Percentiles rank a stretch among this genome's conserved stretches.
These are phyloP conservation scores for Tiliacea citrago DNA, from an alignment of 2,888 invertebrate genomes.

Conservation along the genomic window DNA sequence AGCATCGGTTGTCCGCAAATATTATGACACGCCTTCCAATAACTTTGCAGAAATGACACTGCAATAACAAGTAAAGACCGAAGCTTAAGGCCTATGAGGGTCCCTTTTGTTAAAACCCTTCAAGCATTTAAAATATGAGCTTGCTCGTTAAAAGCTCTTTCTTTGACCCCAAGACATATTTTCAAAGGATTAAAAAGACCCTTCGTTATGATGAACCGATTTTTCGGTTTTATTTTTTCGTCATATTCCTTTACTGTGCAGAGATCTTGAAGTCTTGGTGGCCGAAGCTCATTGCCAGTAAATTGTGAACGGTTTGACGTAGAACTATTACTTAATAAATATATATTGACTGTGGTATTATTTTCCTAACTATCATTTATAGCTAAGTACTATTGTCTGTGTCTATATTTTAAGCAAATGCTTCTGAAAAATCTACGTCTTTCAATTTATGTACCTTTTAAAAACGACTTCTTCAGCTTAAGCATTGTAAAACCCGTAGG, in stretches of 20 bases:
- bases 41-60: constrained; percentile 45
- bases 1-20: constrained; percentile 45
- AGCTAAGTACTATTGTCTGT: too few relatives aligned
- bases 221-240: background rate
- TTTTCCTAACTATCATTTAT: too few relatives aligned
- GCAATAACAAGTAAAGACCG: constrained; percentile 18
- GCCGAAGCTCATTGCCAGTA: fast-evolving
- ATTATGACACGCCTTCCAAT: constrained; percentile 45
- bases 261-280: background rate
- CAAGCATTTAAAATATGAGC: constrained; percentile 31
- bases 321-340: background rate
- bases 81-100: background rate
- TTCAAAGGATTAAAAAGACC: constrained; percentile 36
- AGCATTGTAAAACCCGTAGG: background rate
- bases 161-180: constrained; percentile 21
- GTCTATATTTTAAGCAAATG: background rate
- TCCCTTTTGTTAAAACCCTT: constrained; percentile 29
- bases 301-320: background rate
- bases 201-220: background rate
- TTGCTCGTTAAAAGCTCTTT: constrained; percentile 28
- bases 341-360: too few relatives aligned
- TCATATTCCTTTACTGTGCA: background rate
- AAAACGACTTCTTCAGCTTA: background rate
- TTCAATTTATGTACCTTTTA: background rate
- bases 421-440: background rate